A percentile compares a stretch with the other conserved stretches of the same genome.
Evolutionary conservation across 1,140 invertebrate species (phyloP).

Genomic region (Drosophila tropicalis): DNA sequence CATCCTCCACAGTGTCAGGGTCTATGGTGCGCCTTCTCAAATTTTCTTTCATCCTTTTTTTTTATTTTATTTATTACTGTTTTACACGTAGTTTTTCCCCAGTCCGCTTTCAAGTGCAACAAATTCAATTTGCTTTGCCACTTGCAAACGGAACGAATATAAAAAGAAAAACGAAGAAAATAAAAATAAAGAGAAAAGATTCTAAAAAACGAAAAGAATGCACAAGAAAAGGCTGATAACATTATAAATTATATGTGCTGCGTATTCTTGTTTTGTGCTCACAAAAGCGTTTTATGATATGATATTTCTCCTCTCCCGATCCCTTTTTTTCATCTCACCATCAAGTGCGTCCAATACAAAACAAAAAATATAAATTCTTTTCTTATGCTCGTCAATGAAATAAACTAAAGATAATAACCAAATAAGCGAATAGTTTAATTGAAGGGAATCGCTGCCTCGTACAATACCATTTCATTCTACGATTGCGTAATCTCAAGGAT

Average conservation of each 20-base stretch:
- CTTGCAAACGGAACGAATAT: conserved; percentile 24
- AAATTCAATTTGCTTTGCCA: conserved; percentile 57
- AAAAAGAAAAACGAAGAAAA: neutral
- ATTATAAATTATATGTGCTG: conserved; percentile 22
- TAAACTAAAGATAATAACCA: too few relatives aligned
- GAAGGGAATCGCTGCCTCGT: too few relatives aligned
- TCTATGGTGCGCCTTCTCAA: neutral
- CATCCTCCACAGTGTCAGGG: neutral
- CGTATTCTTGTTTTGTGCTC: conserved; percentile 10
- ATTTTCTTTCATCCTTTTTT: too few relatives aligned
- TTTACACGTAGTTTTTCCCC: conserved; percentile 29
- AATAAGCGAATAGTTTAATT: too few relatives aligned
- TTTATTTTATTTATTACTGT: conserved; percentile 9
- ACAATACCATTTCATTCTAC: too few relatives aligned
- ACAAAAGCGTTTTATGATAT: conserved; percentile 9
- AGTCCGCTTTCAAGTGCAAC: conserved; percentile 37
- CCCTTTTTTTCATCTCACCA: too few relatives aligned
- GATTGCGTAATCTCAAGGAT: too few relatives aligned
- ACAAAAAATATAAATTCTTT: too few relatives aligned
- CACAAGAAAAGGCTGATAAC: conserved; percentile 27
- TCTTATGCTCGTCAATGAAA: too few relatives aligned
- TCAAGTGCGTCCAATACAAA: too few relatives aligned
- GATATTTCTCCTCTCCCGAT: neutral
- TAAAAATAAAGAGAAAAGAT: neutral
- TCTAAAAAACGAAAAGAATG: conserved; percentile 12